Evolutionary conservation across 2,888 invertebrate species (phyloP), one percentile per base, ranked within the genome.

Genomic region (Cryptocephalus moraei): DNA sequence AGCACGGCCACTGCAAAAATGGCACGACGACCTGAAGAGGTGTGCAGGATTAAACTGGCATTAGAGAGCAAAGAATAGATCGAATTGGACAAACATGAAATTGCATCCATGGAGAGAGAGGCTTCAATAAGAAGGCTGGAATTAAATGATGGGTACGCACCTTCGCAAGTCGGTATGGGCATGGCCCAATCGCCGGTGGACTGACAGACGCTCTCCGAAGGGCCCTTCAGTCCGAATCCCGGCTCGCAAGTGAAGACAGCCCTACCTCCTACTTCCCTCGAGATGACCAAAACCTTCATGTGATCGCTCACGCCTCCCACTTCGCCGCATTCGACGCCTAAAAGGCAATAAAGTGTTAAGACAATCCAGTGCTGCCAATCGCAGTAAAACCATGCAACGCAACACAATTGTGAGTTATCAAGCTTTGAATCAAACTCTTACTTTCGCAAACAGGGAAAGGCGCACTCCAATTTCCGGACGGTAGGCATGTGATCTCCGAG

Each of bases 401-500:
- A n/a, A n/a, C n/a, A n/a, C n/a, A n/a, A n/a, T n/a, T n/a, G n/a
- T n/a, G n/a, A n/a, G n/a, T n/a, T n/a, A n/a, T n/a, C n/a, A n/a
- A n/a, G n/a, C n/a, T n/a, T n/a, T n/a, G n/a, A n/a, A n/a, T n/a
- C n/a, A n/a, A n/a, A n/a, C n/a, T 73, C 79, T 77, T 70, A 83
- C 87, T 87, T 70, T 87, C 86, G 67, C 90, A 90, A 40, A 86
- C 81, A 8, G 90, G 90, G 51, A 87, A 73, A 2, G 86, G 84
- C 0, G 84, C 80, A 58, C 86, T 88, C 91, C 91, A 91, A 66
- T 88, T 88, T 31, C 89, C 89, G 13, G 87, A 87, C 0, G 90
- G 86, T n/a, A 86, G 71, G 66, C 91, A 91, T 41, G 74, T 67
- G 32, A 89, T 76, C 60, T 83, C 80, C 3, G 81, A 78, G 2